A percentile compares a stretch with the other conserved stretches of the same genome.
phyloP scores from a whole-genome alignment of 1,140 invertebrate species.

The Camponotus pennsylvanicus region DNA sequence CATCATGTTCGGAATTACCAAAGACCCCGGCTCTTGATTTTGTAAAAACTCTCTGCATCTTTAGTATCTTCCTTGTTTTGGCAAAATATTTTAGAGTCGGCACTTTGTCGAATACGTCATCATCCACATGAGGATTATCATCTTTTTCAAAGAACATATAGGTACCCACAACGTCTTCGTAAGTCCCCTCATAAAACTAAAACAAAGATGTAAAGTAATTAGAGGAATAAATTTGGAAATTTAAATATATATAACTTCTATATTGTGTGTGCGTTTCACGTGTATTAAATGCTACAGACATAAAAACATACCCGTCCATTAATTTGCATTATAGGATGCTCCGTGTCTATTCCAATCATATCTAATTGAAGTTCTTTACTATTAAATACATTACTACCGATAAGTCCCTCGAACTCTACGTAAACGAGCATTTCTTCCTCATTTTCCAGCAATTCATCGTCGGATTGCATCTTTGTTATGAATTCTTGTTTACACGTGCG shows the following conservation, averaged over 20 bases:
- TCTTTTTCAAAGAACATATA: slow-evolving; percentile 86
- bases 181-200: slow-evolving; percentile 85
- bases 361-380: slow-evolving; percentile 82
- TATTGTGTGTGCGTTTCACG: neutral
- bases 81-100: slow-evolving; percentile 84
- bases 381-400: slow-evolving; percentile 76
- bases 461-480: slow-evolving; percentile 55
- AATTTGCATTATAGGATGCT: slow-evolving; percentile 86
- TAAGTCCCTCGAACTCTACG: slow-evolving; percentile 83
- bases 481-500: neutral
- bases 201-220: slow-evolving; percentile 45
- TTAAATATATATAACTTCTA: neutral
- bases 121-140: slow-evolving; percentile 79
- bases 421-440: slow-evolving; percentile 84
- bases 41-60: slow-evolving; percentile 86
- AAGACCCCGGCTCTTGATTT: slow-evolving; percentile 79
- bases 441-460: slow-evolving; percentile 76
- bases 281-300: neutral
- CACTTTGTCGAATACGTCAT: slow-evolving; percentile 84
- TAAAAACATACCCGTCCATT: slow-evolving; percentile 84
- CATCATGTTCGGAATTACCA: slow-evolving; percentile 75
- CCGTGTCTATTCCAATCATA: slow-evolving; percentile 86
- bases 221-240: slow-evolving; percentile 1
- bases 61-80: slow-evolving; percentile 86
- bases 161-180: slow-evolving; percentile 86